Evolutionary conservation across 2,113 vertebrate genomes (phyloP), one percentile per base, ranked within the genome.

Genomic region (Hemicordylus capensis): DNA sequence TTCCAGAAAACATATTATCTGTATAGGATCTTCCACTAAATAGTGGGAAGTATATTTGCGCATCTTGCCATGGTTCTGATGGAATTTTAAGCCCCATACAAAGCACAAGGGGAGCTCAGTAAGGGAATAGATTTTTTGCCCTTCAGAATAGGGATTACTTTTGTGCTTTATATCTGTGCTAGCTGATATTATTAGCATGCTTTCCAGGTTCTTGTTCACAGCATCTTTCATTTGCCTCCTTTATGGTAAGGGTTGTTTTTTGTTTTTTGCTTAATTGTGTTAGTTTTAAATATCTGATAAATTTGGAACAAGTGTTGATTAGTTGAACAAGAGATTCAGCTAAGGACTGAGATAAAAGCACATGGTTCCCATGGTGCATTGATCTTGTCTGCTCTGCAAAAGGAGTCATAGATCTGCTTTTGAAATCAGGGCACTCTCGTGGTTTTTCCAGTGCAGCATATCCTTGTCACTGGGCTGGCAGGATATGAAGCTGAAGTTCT

Each of bases 271-370:
- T 37, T 69, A 12, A 83, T 70, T 19, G 48, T 1, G 10, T 7
- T 26, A 48, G 0, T 4, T 8, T 44, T 17, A 61, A 61, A 61
- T 28, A 17, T 7, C 10, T 28, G n/a, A n/a, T 39, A 37, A 73
- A 44, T 51, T 75, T 11, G 31, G 6, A 51, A 0, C 70, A 83
- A 90, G 61, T 77, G 85, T 91, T 88, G 76, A 86, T 91, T 76
- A 91, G 81, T 88, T 80, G 70, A 3, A 82, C 78, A 81, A 76
- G 51, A 86, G 88, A 80, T 81, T 90, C 85, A 3, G 1, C 80
- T 76, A 80, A 80, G 90, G 89, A 91, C 92, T 91, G 87, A 91
- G 87, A 93, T 92, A 93, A 90, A 94, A 93, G 86, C 85, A 69
- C 56, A 61, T 85, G 0, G 1, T 81, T 83, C 90, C 89, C 87